These are phyloP conservation scores for Lottia scabra DNA, from an alignment of 2,888 invertebrate genomes.

Conservation along the genomic window DNA sequence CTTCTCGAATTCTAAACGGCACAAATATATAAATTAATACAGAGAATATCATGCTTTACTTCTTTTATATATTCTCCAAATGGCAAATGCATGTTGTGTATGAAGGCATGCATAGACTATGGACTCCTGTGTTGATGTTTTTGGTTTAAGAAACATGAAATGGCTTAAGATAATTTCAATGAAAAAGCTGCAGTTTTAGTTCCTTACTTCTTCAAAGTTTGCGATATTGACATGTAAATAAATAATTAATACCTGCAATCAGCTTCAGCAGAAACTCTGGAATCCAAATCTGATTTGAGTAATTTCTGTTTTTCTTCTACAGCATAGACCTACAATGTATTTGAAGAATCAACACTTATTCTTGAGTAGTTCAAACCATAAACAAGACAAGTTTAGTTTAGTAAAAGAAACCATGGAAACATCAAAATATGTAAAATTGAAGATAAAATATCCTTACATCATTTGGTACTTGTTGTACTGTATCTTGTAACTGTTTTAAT, in stretches of 20 bases:
- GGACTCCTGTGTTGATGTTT: too few species aligned
- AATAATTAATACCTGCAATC: conserved; percentile 49
- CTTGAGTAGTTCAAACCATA: background rate
- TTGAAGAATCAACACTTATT: background rate
- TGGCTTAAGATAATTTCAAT: too few species aligned
- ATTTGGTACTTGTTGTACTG: conserved; percentile 54
- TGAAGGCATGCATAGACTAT: too few species aligned
- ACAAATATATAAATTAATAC: too few species aligned
- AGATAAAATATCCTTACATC: conserved; percentile 45
- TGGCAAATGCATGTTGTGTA: too few species aligned
- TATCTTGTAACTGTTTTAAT: conserved; percentile 54
- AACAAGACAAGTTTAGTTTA: background rate
- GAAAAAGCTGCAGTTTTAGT: too few species aligned
- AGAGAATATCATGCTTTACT: too few species aligned
- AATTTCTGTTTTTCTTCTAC: conserved; percentile 59
- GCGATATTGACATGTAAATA: background rate
- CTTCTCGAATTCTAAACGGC: conserved; percentile 40
- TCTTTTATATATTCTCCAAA: too few species aligned
- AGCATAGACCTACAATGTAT: conserved; percentile 48
- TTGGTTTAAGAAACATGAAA: too few species aligned
- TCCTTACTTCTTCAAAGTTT: too few species aligned
- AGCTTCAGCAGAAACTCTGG: conserved; percentile 53
- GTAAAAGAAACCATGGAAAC: too few species aligned
- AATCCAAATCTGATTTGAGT: conserved; percentile 59
- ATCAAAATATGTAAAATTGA: too few species aligned